These are phyloP conservation scores for Mola mola DNA, from an alignment of 2,113 vertebrate species.

Conservation along the genomic window DNA sequence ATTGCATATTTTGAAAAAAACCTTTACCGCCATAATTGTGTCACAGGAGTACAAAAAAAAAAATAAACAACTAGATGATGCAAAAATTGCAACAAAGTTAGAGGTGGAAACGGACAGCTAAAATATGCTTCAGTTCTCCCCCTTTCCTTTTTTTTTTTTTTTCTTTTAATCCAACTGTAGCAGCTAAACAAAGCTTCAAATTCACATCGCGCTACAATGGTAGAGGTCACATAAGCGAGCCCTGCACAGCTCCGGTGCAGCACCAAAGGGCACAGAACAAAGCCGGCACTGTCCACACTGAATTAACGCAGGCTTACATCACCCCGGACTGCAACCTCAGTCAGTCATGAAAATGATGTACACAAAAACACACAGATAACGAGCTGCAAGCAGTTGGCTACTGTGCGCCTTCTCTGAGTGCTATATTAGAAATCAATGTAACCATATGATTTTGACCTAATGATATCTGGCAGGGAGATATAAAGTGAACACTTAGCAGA, in stretches of 20 bases:
- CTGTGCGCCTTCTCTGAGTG: too few relatives aligned
- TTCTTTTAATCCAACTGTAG: slow-evolving; percentile 57
- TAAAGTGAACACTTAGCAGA: slow-evolving; percentile 10
- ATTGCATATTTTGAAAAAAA: slow-evolving; percentile 72
- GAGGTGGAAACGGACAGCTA: slow-evolving; percentile 46
- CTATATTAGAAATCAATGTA: too few relatives aligned
- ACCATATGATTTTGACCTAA: slow-evolving; percentile 27
- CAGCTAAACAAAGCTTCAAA: slow-evolving; percentile 78
- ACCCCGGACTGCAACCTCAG: slow-evolving; percentile 73
- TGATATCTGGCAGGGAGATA: too few relatives aligned
- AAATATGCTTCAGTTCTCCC: slow-evolving; percentile 40
- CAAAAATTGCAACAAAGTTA: slow-evolving; percentile 72
- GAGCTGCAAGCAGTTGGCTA: slow-evolving; percentile 25
- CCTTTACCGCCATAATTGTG: slow-evolving; percentile 65
- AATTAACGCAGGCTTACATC: slow-evolving; percentile 83
- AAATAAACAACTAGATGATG: slow-evolving; percentile 76
- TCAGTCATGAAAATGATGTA: slow-evolving; percentile 77
- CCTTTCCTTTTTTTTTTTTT: neutral
- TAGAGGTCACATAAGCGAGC: slow-evolving; percentile 75
- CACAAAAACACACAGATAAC: slow-evolving; percentile 70
- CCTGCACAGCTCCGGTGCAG: slow-evolving; percentile 65
- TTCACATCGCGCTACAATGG: slow-evolving; percentile 74
- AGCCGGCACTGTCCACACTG: slow-evolving; percentile 75
- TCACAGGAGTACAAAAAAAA: slow-evolving; percentile 60
- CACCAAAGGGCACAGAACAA: slow-evolving; percentile 79